Base-by-base conservation (phyloP, 2,888 invertebrate genomes). In the Apotomis capreana region DNA sequence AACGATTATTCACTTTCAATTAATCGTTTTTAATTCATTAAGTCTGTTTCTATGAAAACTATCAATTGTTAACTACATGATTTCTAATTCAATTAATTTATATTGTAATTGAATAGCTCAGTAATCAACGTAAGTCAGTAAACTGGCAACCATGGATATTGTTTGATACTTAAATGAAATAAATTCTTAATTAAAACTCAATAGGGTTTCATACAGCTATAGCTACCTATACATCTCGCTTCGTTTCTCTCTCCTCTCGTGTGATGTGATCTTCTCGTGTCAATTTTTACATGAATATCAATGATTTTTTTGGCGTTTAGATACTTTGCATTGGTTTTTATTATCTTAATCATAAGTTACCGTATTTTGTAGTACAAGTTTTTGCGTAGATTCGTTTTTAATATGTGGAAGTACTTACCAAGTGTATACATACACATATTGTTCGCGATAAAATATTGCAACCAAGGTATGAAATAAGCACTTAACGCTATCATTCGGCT, bases 121-220 rank as follows among this genome's bases (percentile, higher is more conserved):
- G 40, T 59, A 58, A 44, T 64, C 44, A 9, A 40, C 54, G 67
- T 51, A 60, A 67, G 67, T 67, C 57, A 54, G 60, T 76, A 77
- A 76, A 80, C 74, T 78, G 76, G 75, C 74, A 77, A 76, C 78
- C 79, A 75, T 73, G 78, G 78, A 78, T 75, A 77, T 78, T 78
- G 76, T 15, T 15, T 8, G 3, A 64, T 13, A 12, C 54, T 46
- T 36, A 12, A 49, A 77, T 77, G 75, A 73, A 76, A 77, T 77
- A 76, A 75, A 78, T 76, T 76, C 74, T 76, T 73, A 78, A 82
- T 81, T 81, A 81, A 80, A 81, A 6, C 26, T 26, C 26, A 26
- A 26, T 26, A 26, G 26, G 26, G 26, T 26, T 26, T 26, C 26
- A 26, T 26, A 26, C 26, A 26, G 26, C 26, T 26, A 26, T 26